Percentiles rank a stretch among this genome's conserved stretches.
These are phyloP conservation scores for Acleris emargana DNA, from an alignment of 2,888 invertebrate species.

Conservation along the genomic window DNA sequence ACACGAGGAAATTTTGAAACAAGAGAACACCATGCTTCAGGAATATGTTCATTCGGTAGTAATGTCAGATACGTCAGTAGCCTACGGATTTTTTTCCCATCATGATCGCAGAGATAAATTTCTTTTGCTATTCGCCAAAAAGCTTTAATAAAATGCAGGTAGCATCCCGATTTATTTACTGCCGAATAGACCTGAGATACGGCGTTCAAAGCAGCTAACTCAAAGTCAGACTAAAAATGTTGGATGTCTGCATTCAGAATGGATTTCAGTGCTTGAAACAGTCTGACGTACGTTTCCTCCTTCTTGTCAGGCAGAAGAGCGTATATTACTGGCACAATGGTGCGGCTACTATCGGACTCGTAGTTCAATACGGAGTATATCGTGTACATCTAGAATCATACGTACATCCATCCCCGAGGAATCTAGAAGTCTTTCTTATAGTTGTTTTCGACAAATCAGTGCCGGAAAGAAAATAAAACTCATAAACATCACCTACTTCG, in stretches of 20 bases:
- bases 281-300: constrained; percentile 16
- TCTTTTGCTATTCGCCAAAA: constrained; percentile 1
- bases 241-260: constrained; percentile 9
- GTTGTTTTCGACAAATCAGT: too few relatives aligned
- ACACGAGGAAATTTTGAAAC: constrained; percentile 2
- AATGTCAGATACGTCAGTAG: not conserved
- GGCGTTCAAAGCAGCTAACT: constrained; percentile 6
- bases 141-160: constrained; percentile 14
- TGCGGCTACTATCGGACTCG: constrained; percentile 14
- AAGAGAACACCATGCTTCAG: not conserved
- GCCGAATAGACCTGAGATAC: constrained; percentile 2
- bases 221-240: constrained; percentile 10
- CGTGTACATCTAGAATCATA: too few relatives aligned
- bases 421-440: too few relatives aligned
- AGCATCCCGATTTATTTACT: constrained; percentile 12
- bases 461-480: too few relatives aligned
- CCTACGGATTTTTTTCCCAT: not conserved
- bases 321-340: constrained; percentile 20
- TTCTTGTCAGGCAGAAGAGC: constrained; percentile 16
- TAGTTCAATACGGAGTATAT: too few relatives aligned
- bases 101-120: constrained; percentile 1
- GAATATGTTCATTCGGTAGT: constrained; percentile 5
- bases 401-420: too few relatives aligned
- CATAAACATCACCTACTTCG: too few relatives aligned
- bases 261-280: constrained; percentile 7